These are phyloP conservation scores for Meteorus colon DNA, from an alignment of 2,888 invertebrate genomes.

Conservation along the genomic window DNA sequence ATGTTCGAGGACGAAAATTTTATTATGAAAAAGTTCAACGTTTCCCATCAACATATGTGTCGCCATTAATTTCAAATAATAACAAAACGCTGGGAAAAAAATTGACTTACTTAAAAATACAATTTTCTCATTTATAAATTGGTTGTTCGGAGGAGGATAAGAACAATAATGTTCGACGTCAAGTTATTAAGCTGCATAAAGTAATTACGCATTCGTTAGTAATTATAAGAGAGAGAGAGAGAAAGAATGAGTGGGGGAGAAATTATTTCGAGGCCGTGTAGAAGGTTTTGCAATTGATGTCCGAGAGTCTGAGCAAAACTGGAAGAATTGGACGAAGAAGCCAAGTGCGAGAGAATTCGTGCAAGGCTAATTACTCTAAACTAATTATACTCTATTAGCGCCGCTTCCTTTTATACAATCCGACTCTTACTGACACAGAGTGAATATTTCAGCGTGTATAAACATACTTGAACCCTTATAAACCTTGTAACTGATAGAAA, in stretches of 20 bases:
- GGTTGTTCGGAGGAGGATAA: too few relatives aligned
- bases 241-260: slow-evolving; percentile 3
- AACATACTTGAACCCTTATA: neutral
- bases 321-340: neutral
- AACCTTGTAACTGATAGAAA: too few relatives aligned
- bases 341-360: slow-evolving; percentile 26
- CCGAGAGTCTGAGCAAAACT: slow-evolving; percentile 6
- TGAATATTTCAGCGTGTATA: neutral
- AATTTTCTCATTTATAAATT: too few relatives aligned
- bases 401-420: slow-evolving; percentile 38
- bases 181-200: neutral
- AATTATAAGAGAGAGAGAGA: slow-evolving; percentile 16
- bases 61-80: too few relatives aligned
- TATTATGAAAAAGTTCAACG: too few relatives aligned
- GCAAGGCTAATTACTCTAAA: slow-evolving; percentile 65
- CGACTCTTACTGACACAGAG: neutral
- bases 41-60: too few relatives aligned
- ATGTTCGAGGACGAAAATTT: too few relatives aligned
- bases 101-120: neutral
- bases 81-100: too few relatives aligned
- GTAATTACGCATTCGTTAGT: slow-evolving; percentile 4
- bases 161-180: too few relatives aligned
- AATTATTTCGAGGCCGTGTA: slow-evolving; percentile 27
- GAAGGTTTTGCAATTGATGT: slow-evolving; percentile 18
- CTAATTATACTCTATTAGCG: slow-evolving; percentile 65